Evolutionary conservation across 2,113 vertebrate genomes (phyloP).

Genomic region (Crotalus tigris): DNA sequence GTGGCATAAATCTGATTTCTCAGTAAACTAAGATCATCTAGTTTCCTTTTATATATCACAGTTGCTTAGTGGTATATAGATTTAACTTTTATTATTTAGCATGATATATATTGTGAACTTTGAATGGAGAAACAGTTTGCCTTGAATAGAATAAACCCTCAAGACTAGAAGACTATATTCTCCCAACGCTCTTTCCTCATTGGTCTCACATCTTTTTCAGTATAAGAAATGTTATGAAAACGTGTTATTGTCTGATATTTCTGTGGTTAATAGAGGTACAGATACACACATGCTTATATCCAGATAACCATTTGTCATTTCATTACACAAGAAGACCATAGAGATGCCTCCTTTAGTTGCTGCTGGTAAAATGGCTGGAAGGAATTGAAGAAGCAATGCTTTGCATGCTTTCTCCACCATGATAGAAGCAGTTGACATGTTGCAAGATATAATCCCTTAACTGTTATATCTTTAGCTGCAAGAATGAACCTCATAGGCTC

Average conservation of each 20-base stretch:
- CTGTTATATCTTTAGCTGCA: background rate
- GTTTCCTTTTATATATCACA: background rate
- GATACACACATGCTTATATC: too few relatives aligned
- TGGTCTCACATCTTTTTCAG: background rate
- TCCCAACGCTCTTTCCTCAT: background rate
- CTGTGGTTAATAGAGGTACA: background rate
- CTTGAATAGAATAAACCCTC: background rate
- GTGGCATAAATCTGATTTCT: background rate
- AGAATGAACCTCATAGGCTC: background rate
- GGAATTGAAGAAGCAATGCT: background rate
- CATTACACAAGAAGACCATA: background rate
- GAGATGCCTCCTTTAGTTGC: background rate
- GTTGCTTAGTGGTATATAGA: background rate
- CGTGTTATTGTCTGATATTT: background rate
- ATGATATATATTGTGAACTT: background rate
- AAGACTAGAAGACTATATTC: background rate
- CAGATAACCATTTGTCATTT: background rate
- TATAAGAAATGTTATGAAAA: background rate
- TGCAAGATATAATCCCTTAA: background rate
- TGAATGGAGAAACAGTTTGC: background rate
- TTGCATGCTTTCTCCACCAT: background rate
- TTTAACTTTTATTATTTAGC: background rate
- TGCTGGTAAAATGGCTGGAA: background rate
- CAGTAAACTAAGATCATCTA: background rate
- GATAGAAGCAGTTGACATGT: background rate